phyloP scores from a whole-genome alignment of 1,140 invertebrate genomes.

The Thaumatotibia leucotreta region DNA sequence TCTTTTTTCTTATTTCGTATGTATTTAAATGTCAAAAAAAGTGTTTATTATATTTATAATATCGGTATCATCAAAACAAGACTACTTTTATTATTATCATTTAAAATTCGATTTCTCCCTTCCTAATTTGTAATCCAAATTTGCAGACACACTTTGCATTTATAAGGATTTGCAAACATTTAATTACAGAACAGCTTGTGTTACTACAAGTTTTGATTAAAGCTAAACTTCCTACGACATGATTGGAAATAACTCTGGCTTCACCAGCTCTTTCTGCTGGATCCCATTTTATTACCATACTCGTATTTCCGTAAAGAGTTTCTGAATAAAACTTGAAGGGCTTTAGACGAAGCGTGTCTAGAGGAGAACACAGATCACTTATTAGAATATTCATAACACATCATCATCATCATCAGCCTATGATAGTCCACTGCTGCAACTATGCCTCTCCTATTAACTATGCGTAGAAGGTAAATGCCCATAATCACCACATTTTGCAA shows the following conservation, averaged over 20 bases:
- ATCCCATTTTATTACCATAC: not conserved
- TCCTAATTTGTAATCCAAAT: not conserved
- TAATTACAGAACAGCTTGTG: not conserved
- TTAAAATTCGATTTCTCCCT: not conserved
- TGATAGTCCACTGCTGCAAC: too few species aligned
- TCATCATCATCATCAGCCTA: too few species aligned
- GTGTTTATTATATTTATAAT: too few species aligned
- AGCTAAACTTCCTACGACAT: not conserved
- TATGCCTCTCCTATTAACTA: too few species aligned
- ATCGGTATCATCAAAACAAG: too few species aligned
- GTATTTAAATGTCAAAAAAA: too few species aligned
- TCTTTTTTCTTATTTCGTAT: too few species aligned
- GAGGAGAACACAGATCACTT: not conserved
- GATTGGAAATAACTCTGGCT: not conserved
- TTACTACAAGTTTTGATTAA: constrained; percentile 2
- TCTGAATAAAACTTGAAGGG: not conserved
- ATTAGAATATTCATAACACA: not conserved
- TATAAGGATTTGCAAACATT: not conserved
- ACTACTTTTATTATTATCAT: too few species aligned
- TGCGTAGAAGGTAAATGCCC: too few species aligned
- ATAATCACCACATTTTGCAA: too few species aligned
- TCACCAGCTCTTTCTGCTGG: not conserved
- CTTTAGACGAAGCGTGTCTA: not conserved
- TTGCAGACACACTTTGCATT: not conserved
- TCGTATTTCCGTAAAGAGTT: not conserved